Evolutionary conservation across 2,888 invertebrate genomes (phyloP).

Genomic region (Sesia bembeciformis): DNA sequence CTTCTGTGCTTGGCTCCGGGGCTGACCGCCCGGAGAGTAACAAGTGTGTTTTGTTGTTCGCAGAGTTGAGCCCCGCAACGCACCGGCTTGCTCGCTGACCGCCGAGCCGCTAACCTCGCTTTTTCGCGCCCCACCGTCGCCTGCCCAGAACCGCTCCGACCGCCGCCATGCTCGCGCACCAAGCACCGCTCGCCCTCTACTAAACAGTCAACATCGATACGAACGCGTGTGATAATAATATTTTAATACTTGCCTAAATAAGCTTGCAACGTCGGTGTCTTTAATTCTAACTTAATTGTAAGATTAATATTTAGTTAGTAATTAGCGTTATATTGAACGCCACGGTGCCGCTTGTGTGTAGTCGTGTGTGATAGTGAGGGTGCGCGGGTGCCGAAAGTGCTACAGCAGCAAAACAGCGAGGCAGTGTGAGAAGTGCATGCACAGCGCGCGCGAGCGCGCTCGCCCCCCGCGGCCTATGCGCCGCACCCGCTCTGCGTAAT

Average conservation of each 20-base stretch:
- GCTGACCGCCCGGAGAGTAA: constrained; percentile 64
- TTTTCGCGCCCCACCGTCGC: constrained; percentile 67
- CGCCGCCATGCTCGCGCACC: constrained; percentile 68
- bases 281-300: constrained; percentile 66
- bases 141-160: constrained; percentile 58
- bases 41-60: constrained; percentile 75
- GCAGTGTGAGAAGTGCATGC: constrained; percentile 51
- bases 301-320: constrained; percentile 54
- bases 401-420: constrained; percentile 22
- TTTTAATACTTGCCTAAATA: constrained; percentile 69
- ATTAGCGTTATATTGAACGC: constrained; percentile 29
- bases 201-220: constrained; percentile 71
- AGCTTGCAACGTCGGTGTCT: constrained; percentile 73
- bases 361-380: constrained; percentile 51
- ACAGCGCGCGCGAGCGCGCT: constrained; percentile 62
- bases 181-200: constrained; percentile 70
- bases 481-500: constrained; percentile 66
- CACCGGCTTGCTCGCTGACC: constrained; percentile 72
- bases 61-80: constrained; percentile 73
- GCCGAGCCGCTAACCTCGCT: constrained; percentile 74
- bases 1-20: constrained; percentile 70
- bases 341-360: constrained; percentile 39
- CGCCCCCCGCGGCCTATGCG: constrained; percentile 63
- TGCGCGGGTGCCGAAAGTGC: constrained; percentile 33
- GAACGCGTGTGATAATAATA: constrained; percentile 71